phyloP scores from a whole-genome alignment of 1,140 invertebrate genomes.

The Cepaea nemoralis region DNA sequence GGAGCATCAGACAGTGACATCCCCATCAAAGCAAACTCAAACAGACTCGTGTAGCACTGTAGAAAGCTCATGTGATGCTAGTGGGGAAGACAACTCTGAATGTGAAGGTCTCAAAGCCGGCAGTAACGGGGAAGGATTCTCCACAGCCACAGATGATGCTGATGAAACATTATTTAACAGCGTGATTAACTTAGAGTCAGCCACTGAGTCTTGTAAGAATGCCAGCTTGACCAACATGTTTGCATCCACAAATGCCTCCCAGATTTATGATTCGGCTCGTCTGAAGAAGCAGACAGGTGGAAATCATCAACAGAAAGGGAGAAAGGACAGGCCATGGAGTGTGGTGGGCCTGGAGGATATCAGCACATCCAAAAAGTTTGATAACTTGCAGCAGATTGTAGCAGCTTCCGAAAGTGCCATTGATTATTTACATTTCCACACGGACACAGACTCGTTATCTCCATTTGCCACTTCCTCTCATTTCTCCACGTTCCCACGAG shows the following conservation, averaged over 20 bases:
- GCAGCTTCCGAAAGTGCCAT: slow-evolving; percentile 90
- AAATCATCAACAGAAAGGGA: slow-evolving; percentile 27
- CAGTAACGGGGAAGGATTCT: slow-evolving; percentile 51
- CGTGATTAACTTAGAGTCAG: slow-evolving; percentile 52
- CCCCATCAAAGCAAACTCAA: slow-evolving; percentile 47
- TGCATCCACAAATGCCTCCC: neutral
- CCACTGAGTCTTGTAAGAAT: slow-evolving; percentile 46
- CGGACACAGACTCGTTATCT: slow-evolving; percentile 48
- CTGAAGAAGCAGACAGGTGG: slow-evolving; percentile 48
- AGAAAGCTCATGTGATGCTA: slow-evolving; percentile 82
- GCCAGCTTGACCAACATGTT: slow-evolving; percentile 38
- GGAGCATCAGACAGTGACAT: slow-evolving; percentile 17
- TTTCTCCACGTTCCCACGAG: slow-evolving; percentile 55
- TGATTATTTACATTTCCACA: slow-evolving; percentile 44
- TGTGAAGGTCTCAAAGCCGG: slow-evolving; percentile 43
- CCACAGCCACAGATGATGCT: slow-evolving; percentile 55
- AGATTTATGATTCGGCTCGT: slow-evolving; percentile 43
- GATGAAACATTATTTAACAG: slow-evolving; percentile 57
- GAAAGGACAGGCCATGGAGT: slow-evolving; percentile 82
- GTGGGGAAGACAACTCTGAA: slow-evolving; percentile 85
- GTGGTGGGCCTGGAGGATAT: slow-evolving; percentile 85
- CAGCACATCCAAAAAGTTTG: slow-evolving; percentile 67
- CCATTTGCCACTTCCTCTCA: slow-evolving; percentile 34
- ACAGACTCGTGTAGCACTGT: slow-evolving; percentile 47
- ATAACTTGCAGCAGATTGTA: slow-evolving; percentile 68